Percentiles rank a stretch among this genome's conserved stretches.
Conservation (phyloP, 1,140 invertebrate genomes). For the Ceratina australensis region DNA sequence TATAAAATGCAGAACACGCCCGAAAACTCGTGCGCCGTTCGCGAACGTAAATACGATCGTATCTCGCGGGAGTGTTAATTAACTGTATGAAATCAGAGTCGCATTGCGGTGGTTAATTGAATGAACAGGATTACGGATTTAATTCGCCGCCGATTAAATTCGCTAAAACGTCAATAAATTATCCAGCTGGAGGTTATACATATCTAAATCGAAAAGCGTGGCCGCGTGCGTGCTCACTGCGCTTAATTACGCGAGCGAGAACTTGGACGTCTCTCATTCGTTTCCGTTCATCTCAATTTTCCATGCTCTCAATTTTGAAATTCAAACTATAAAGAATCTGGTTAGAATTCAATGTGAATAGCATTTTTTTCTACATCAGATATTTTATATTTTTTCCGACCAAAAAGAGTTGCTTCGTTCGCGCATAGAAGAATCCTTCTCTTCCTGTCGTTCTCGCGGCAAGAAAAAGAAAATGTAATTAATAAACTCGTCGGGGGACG, state of each 20-base stretch:
- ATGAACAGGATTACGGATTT: conserved; percentile 49
- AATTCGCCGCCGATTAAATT: conserved; percentile 56
- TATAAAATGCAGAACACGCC: too few relatives aligned
- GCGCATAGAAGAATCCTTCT: conserved; percentile 32
- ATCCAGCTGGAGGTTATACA: neutral
- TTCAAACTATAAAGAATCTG: too few relatives aligned
- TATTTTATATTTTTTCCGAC: too few relatives aligned
- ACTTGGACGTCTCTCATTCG: neutral
- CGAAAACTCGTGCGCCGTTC: neutral
- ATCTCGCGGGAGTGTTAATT: conserved; percentile 33
- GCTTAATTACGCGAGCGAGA: conserved; percentile 32
- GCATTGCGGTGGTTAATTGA: conserved; percentile 34
- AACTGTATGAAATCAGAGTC: conserved; percentile 48
- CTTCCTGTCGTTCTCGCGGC: conserved; percentile 32
- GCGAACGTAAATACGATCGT: neutral
- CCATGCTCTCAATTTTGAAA: too few relatives aligned
- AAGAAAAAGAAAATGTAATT: conserved; percentile 57
- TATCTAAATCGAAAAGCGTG: conserved; percentile 37
- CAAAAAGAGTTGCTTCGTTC: too few relatives aligned
- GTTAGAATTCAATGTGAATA: too few relatives aligned
- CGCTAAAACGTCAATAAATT: conserved; percentile 48
- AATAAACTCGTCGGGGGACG: conserved; percentile 57
- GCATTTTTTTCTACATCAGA: too few relatives aligned
- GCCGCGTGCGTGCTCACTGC: neutral
- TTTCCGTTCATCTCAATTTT: too few relatives aligned